phyloP scores from a whole-genome alignment of 2,888 invertebrate species.

The Halictus ligatus region DNA sequence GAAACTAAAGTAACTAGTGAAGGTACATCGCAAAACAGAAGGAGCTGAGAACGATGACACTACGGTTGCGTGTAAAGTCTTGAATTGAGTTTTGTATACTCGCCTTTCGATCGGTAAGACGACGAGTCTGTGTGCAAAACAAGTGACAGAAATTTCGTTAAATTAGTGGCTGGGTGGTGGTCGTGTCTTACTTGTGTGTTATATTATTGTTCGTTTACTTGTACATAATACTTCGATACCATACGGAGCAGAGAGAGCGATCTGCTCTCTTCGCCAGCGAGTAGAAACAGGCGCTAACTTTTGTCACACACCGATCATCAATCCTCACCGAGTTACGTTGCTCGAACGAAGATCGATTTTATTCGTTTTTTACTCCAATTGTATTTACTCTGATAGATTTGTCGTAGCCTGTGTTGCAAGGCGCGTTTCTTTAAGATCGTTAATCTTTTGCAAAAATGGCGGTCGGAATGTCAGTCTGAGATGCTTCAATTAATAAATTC shows the following conservation, averaged over 20 bases:
- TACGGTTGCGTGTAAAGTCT: conserved; percentile 58
- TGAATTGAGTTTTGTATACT: conserved; percentile 76
- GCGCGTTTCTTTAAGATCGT: too few species aligned
- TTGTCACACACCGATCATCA: not conserved
- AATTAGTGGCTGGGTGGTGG: conserved; percentile 73
- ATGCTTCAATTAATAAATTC: too few species aligned
- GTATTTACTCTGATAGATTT: too few species aligned
- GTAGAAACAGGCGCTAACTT: not conserved
- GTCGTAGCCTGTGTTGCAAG: too few species aligned
- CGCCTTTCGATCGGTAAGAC: conserved; percentile 82
- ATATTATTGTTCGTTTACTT: conserved; percentile 7
- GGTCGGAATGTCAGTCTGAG: too few species aligned
- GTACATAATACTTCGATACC: not conserved
- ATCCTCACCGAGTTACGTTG: too few species aligned
- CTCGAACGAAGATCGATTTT: too few species aligned
- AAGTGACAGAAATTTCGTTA: conserved; percentile 77
- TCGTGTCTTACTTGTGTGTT: conserved; percentile 60
- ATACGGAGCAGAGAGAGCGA: not conserved
- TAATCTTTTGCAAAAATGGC: too few species aligned
- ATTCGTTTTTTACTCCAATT: too few species aligned
- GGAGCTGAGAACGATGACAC: conserved; percentile 42
- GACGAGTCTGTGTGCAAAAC: conserved; percentile 82
- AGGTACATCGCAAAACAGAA: conserved; percentile 49
- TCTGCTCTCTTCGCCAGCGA: not conserved
- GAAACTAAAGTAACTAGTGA: conserved; percentile 32